Percentiles rank a stretch among this genome's conserved stretches.
phyloP scores from a whole-genome alignment of 2,113 vertebrate genomes.

The Etia nguti region DNA sequence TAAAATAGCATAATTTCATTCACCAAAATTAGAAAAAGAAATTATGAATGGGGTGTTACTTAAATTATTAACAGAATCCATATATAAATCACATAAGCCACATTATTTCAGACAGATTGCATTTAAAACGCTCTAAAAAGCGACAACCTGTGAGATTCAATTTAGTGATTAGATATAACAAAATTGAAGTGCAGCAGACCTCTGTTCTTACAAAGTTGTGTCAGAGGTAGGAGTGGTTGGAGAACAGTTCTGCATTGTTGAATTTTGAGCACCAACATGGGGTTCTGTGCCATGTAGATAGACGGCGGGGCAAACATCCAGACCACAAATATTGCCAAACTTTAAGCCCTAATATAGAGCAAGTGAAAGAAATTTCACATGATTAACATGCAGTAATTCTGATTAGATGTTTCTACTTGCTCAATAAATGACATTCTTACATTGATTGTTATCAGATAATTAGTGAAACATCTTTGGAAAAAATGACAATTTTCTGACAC shows the following conservation, averaged over 20 bases:
- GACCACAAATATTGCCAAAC: not conserved
- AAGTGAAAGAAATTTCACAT: not conserved
- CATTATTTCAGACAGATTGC: not conserved
- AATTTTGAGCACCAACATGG: not conserved
- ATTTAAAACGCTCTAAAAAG: not conserved
- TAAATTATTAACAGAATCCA: not conserved
- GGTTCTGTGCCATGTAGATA: not conserved
- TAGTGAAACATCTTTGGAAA: not conserved
- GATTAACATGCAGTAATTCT: not conserved
- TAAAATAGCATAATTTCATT: not conserved
- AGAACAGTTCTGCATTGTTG: not conserved
- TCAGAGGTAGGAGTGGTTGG: not conserved
- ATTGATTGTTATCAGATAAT: not conserved
- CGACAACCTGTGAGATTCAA: not conserved
- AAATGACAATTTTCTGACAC: rapidly evolving
- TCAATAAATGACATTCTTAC: not conserved
- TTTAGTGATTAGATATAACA: not conserved
- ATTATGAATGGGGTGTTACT: not conserved
- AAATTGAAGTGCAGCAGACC: not conserved
- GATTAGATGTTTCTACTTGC: not conserved
- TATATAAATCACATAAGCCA: not conserved
- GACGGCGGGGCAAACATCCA: not conserved
- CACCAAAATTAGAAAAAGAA: not conserved
- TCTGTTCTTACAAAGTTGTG: not conserved
- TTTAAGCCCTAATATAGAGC: not conserved